These are phyloP conservation scores for Muraenolepis orangiensis DNA, from an alignment of 2,797 vertebrate species.

Conservation along the genomic window DNA sequence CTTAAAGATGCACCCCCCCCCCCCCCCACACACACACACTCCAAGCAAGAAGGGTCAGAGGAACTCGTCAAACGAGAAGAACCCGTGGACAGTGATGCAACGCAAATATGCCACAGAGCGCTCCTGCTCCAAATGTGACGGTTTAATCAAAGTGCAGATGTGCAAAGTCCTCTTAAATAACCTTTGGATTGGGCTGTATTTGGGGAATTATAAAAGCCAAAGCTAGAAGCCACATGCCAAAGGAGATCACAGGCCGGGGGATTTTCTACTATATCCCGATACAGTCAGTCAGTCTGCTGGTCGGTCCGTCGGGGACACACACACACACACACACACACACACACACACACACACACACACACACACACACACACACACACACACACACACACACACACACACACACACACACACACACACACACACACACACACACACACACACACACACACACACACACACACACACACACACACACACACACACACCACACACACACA, in stretches of 20 bases:
- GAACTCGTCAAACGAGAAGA: slow-evolving; percentile 65
- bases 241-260: slow-evolving; percentile 71
- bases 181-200: slow-evolving; percentile 77
- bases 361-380: no score
- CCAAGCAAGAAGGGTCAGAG: slow-evolving; percentile 60
- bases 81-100: slow-evolving; percentile 72
- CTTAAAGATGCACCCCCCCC: slow-evolving; percentile 2
- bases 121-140: slow-evolving; percentile 70
- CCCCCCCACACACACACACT: neutral
- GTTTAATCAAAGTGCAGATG: slow-evolving; percentile 78
- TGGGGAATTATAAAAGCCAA: slow-evolving; percentile 75
- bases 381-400: no score
- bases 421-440: no score
- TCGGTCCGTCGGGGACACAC: neutral
- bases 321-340: no score
- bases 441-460: no score
- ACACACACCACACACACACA: no score
- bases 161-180: slow-evolving; percentile 77
- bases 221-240: slow-evolving; percentile 66
- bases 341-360: no score
- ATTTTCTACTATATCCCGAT: slow-evolving; percentile 68
- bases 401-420: no score
- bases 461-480: no score
- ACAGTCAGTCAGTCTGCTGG: slow-evolving; percentile 47
- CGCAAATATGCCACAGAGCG: slow-evolving; percentile 54